phyloP scores from a whole-genome alignment of 2,797 vertebrate species.

The Hipposideros larvatus region DNA sequence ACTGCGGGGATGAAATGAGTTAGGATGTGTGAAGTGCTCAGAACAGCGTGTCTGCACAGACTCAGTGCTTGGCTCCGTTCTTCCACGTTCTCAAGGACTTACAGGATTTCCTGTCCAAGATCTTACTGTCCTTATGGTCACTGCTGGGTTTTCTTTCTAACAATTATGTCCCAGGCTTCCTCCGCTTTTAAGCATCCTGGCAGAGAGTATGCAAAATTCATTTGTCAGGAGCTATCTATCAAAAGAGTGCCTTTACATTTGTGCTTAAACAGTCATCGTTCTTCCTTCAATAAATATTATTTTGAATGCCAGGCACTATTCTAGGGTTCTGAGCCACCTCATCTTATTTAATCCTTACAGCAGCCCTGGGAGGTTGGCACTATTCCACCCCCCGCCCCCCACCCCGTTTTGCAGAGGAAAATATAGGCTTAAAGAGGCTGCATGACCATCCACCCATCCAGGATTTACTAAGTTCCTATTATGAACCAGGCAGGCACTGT shows the following conservation, averaged over 20 bases:
- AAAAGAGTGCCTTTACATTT: not conserved
- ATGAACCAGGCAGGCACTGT: not conserved
- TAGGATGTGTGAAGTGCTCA: not conserved
- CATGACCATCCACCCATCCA: not conserved
- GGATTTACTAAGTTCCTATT: not conserved
- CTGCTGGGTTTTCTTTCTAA: not conserved
- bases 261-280: not conserved
- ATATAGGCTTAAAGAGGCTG: slow-evolving; percentile 6
- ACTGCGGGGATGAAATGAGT: no score
- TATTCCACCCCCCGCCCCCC: not conserved
- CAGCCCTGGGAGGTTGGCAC: not conserved
- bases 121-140: not conserved
- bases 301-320: not conserved
- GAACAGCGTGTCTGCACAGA: not conserved
- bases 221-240: not conserved
- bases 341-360: not conserved
- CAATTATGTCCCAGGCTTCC: not conserved
- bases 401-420: not conserved
- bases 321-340: not conserved
- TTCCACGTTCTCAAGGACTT: not conserved
- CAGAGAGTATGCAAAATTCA: not conserved
- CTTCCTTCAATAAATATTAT: not conserved
- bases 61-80: not conserved
- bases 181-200: not conserved
- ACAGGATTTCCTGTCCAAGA: not conserved